Percentiles rank a stretch among this genome's conserved stretches.
These are phyloP conservation scores for Oscheius sp. DNA, from an alignment of 2,888 invertebrate species.

Conservation along the genomic window DNA sequence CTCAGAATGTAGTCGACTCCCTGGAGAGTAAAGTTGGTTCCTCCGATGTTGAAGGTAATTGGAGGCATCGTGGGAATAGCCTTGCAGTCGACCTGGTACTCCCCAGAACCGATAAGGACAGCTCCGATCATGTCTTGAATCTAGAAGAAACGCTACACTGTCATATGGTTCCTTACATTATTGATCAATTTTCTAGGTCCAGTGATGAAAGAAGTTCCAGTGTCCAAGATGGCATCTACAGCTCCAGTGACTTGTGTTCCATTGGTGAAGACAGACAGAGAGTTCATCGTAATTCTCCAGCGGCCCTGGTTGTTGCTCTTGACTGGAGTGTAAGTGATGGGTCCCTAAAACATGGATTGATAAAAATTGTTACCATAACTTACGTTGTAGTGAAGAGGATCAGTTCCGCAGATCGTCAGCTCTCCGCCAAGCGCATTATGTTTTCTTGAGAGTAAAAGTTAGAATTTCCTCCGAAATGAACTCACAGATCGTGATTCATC, in stretches of 20 bases:
- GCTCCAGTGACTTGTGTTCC: constrained; percentile 45
- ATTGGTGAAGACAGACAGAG: constrained; percentile 34
- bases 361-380: background rate
- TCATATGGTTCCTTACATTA: too few species aligned
- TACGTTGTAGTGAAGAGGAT: constrained; percentile 79
- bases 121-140: constrained; percentile 82
- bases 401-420: constrained; percentile 86
- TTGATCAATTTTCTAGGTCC: constrained; percentile 80
- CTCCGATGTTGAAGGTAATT: constrained; percentile 84
- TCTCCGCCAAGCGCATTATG: constrained; percentile 74
- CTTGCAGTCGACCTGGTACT: constrained; percentile 82
- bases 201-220: constrained; percentile 93
- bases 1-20: constrained; percentile 86
- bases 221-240: constrained; percentile 95
- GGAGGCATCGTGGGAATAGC: constrained; percentile 84
- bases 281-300: constrained; percentile 41
- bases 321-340: constrained; percentile 42
- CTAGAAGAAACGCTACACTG: constrained; percentile 63
- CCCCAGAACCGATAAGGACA: constrained; percentile 84
- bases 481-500: constrained; percentile 72
- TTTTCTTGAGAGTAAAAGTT: constrained; percentile 50
- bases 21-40: constrained; percentile 83
- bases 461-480: too few species aligned
- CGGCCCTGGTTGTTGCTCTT: constrained; percentile 42
- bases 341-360: constrained; percentile 32